Percentiles rank a stretch among this genome's conserved stretches.
These are phyloP conservation scores for Atopsyche davidsoni DNA, from an alignment of 1,140 invertebrate genomes.

Conservation along the genomic window DNA sequence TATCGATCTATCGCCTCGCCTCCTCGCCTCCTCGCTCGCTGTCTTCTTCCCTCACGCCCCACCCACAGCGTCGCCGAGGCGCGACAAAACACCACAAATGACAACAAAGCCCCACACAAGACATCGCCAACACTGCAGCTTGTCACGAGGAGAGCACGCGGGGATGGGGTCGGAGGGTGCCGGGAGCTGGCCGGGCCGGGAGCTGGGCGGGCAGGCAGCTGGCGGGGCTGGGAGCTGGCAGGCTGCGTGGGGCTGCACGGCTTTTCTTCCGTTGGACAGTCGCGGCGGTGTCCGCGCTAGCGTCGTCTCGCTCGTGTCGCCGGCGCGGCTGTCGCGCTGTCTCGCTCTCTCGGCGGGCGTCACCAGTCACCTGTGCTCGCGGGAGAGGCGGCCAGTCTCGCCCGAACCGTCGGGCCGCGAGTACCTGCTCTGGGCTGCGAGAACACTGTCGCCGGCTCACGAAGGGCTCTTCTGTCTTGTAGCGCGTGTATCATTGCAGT, in stretches of 20 bases:
- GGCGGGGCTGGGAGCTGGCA: too few relatives aligned
- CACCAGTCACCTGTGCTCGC: slow-evolving; percentile 18
- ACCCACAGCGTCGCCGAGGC: slow-evolving; percentile 10
- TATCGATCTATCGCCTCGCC: slow-evolving; percentile 27
- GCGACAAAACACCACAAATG: neutral
- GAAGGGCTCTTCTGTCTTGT: neutral
- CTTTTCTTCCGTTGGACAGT: too few relatives aligned
- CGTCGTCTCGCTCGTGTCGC: slow-evolving; percentile 6
- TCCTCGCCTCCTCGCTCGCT: slow-evolving; percentile 5
- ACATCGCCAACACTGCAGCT: neutral
- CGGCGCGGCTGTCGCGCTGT: neutral
- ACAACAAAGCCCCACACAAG: neutral
- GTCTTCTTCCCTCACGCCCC: slow-evolving; percentile 13
- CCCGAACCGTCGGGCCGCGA: slow-evolving; percentile 21
- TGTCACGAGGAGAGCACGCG: neutral
- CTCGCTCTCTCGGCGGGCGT: slow-evolving; percentile 15
- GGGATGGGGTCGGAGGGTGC: too few relatives aligned
- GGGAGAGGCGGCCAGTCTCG: slow-evolving; percentile 20
- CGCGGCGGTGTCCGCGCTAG: neutral
- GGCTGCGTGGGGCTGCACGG: too few relatives aligned
- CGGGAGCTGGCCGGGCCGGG: too few relatives aligned
- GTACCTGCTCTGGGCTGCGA: slow-evolving; percentile 7
- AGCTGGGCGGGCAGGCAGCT: too few relatives aligned
- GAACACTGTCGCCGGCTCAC: neutral
- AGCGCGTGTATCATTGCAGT: slow-evolving; percentile 12